Evolutionary conservation across 2,113 vertebrate genomes (phyloP).

Genomic region (Eudyptes chrysolophus): DNA sequence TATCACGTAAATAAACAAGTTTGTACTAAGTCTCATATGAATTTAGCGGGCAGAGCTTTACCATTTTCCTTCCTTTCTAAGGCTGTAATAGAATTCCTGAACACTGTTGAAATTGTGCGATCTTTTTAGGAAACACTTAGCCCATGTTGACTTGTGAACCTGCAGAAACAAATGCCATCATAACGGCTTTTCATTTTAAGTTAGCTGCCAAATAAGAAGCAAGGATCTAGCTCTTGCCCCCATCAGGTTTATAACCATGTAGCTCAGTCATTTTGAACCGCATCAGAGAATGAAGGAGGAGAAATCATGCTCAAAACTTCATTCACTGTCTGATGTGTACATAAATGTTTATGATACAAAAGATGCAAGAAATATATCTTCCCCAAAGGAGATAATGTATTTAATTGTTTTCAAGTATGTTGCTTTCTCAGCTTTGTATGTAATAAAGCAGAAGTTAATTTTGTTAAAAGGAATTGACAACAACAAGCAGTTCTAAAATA

Average conservation of each 20-base stretch:
- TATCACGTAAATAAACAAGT: not conserved
- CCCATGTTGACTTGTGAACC: not conserved
- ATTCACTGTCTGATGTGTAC: not conserved
- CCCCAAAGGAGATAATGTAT: not conserved
- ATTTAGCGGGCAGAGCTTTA: not conserved
- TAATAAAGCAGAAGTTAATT: not conserved
- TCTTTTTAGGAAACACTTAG: not conserved
- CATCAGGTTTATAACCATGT: not conserved
- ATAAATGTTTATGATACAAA: not conserved
- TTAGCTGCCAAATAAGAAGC: not conserved
- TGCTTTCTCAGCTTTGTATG: not conserved
- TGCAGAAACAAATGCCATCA: not conserved
- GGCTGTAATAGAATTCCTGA: not conserved
- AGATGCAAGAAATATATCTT: not conserved
- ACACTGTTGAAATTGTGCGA: not conserved
- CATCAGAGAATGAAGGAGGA: not conserved
- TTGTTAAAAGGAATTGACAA: not conserved
- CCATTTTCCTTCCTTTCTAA: not conserved
- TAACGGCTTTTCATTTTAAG: not conserved
- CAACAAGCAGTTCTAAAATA: not conserved
- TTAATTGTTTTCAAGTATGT: not conserved
- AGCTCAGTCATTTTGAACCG: not conserved
- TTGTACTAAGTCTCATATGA: not conserved
- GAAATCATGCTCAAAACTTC: not conserved
- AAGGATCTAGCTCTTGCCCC: not conserved